These are phyloP conservation scores for Drosophila neotestacea DNA, from an alignment of 2,888 invertebrate genomes.

Conservation along the genomic window DNA sequence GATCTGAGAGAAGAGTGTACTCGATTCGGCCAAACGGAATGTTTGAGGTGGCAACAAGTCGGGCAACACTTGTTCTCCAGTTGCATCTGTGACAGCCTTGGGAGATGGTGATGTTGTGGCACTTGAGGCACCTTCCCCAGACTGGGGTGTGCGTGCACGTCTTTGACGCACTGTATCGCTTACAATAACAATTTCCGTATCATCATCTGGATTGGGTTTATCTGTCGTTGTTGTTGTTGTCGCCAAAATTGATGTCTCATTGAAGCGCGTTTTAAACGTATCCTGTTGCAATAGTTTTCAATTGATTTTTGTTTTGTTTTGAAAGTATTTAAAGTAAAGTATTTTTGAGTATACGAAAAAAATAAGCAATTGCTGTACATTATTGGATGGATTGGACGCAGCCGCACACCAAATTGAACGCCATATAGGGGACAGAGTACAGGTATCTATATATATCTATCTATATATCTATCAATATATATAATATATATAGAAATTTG, in stretches of 20 bases:
- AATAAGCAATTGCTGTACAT: slow-evolving; percentile 31
- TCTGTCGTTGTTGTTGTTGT: neutral
- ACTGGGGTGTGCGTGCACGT: slow-evolving; percentile 84
- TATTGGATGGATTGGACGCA: slow-evolving; percentile 55
- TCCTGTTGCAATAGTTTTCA: slow-evolving; percentile 67
- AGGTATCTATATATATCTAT: slow-evolving; percentile 24
- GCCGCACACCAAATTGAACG: slow-evolving; percentile 70
- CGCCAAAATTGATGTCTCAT: slow-evolving; percentile 62
- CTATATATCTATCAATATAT: slow-evolving; percentile 12
- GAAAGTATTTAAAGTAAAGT: slow-evolving; percentile 1
- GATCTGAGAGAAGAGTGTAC: slow-evolving; percentile 89
- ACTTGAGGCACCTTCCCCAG: slow-evolving; percentile 61
- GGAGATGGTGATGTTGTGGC: slow-evolving; percentile 13
- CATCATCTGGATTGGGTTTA: slow-evolving; percentile 64
- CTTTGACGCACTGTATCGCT: slow-evolving; percentile 88
- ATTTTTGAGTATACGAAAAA: slow-evolving; percentile 33
- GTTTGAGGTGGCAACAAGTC: slow-evolving; percentile 87
- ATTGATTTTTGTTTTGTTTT: slow-evolving; percentile 4
- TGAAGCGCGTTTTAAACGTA: slow-evolving; percentile 71
- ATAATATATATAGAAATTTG: slow-evolving; percentile 40
- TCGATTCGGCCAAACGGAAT: slow-evolving; percentile 89
- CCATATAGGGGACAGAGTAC: slow-evolving; percentile 34
- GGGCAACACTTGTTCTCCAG: slow-evolving; percentile 84
- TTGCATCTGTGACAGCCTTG: slow-evolving; percentile 5
- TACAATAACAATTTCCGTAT: slow-evolving; percentile 87